Evolutionary conservation across 2,113 vertebrate genomes (phyloP).

Genomic region (Podiceps cristatus): DNA sequence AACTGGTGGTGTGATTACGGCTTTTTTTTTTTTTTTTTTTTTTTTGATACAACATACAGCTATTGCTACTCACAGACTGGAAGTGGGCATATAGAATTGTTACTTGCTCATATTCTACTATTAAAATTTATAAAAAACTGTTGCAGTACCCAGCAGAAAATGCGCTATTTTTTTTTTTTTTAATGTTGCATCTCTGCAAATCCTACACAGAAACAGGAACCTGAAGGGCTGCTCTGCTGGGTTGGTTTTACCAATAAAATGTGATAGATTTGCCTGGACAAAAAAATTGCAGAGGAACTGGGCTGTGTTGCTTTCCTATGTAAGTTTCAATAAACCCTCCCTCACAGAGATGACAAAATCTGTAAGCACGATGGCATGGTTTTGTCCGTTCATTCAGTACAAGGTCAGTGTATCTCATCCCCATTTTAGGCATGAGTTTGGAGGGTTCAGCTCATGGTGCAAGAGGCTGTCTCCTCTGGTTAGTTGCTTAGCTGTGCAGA

Average conservation of each 20-base stretch:
- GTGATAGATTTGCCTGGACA: neutral
- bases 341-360: neutral
- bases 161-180: no score
- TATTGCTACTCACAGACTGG: neutral
- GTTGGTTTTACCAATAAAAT: neutral
- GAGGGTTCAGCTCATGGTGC: neutral
- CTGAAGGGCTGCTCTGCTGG: neutral
- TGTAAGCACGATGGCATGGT: neutral
- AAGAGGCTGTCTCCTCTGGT: neutral
- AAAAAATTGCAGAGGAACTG: neutral
- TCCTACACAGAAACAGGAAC: neutral
- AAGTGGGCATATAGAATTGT: neutral
- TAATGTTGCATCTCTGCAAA: neutral
- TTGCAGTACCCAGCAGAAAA: neutral
- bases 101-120: rapidly evolving
- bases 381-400: neutral
- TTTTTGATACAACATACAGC: neutral
- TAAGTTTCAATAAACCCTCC: neutral
- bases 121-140: neutral
- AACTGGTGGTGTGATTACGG: neutral
- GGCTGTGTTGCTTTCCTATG: rapidly evolving
- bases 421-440: neutral
- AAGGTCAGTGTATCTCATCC: neutral
- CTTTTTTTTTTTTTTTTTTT: no score
- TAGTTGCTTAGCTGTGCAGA: neutral